These are phyloP conservation scores for Chloropsis hardwickii DNA, from an alignment of 2,113 vertebrate species.

Conservation along the genomic window DNA sequence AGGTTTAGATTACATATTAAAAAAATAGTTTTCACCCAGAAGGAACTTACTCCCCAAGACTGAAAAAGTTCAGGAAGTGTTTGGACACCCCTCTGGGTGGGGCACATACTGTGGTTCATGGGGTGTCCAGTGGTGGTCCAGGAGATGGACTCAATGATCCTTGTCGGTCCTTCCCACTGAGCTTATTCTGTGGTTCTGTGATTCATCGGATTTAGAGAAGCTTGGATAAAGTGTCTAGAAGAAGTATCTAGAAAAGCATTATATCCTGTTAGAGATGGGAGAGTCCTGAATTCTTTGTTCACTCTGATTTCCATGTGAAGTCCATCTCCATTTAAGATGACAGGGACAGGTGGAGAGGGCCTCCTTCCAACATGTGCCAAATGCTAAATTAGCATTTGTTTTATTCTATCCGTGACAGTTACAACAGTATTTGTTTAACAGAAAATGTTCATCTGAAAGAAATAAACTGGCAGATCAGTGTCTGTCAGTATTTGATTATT, in stretches of 20 bases:
- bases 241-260: accelerated
- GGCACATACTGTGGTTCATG: neutral
- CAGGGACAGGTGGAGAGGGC: neutral
- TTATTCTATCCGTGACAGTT: neutral
- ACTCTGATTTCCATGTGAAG: neutral
- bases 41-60: neutral
- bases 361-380: neutral
- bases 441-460: neutral
- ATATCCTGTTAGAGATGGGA: neutral
- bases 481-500: conserved; percentile 42
- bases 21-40: neutral
- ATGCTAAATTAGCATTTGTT: neutral
- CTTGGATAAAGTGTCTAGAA: neutral
- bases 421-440: neutral
- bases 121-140: neutral
- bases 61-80: neutral
- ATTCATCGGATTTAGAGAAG: neutral
- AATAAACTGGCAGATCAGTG: neutral
- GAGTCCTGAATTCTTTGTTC: neutral
- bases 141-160: neutral
- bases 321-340: neutral
- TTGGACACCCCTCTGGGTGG: neutral
- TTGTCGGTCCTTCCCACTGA: neutral
- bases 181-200: neutral
- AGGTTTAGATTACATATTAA: neutral